Conservation (phyloP, 1,140 invertebrate genomes). For the Cydia fagiglandana region DNA sequence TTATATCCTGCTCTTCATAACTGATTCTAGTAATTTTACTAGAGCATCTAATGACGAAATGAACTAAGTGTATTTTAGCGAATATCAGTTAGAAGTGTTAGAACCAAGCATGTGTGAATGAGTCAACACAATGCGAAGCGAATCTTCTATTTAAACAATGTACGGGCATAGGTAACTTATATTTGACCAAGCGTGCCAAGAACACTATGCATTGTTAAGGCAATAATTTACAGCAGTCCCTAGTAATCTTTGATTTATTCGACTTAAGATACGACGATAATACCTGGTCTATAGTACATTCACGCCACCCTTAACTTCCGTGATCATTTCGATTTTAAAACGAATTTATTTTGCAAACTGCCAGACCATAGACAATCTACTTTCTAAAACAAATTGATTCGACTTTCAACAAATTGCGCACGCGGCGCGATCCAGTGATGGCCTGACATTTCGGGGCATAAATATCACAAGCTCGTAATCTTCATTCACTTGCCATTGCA, state of each 20-base stretch:
- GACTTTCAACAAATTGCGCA: slow-evolving; percentile 63
- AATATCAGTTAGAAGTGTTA: too few species aligned
- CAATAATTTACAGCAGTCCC: too few species aligned
- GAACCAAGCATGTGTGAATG: too few species aligned
- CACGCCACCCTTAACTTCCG: neutral
- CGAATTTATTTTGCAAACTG: slow-evolving; percentile 32
- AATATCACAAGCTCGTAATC: neutral
- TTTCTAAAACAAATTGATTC: slow-evolving; percentile 76
- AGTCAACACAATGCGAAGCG: too few species aligned
- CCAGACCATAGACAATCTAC: slow-evolving; percentile 50
- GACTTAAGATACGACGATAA: neutral
- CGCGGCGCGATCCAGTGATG: slow-evolving; percentile 39
- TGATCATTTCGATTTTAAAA: neutral
- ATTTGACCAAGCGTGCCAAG: too few species aligned
- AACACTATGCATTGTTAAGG: too few species aligned
- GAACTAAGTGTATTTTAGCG: too few species aligned
- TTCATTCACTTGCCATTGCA: neutral
- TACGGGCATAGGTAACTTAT: too few species aligned
- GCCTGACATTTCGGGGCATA: slow-evolving; percentile 42
- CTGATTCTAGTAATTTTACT: neutral
- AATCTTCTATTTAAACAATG: too few species aligned
- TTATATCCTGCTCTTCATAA: slow-evolving; percentile 12
- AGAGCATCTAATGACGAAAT: neutral
- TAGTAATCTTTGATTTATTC: too few species aligned
- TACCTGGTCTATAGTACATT: neutral